Base-by-base conservation (phyloP, 1,140 invertebrate species). In the Bombus fervidus region DNA sequence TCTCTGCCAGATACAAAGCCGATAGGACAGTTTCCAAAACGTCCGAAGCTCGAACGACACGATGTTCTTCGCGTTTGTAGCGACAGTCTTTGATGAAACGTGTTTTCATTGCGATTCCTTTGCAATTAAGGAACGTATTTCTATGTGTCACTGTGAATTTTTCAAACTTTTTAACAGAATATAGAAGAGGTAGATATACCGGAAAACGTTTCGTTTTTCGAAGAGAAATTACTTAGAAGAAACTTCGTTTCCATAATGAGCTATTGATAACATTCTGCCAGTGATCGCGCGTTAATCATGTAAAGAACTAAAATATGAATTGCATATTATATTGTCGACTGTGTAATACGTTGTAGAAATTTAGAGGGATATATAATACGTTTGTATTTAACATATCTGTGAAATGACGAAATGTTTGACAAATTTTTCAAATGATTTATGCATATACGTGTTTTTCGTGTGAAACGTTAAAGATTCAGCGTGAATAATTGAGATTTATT, bases 1-100 rank as follows among this genome's bases (percentile, higher is more conserved):
- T 37, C 66, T 64, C 1, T 37, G 9, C 1, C 53, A 15, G 59
- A 77, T 28, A 43, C 62, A 15, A 25, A 37, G 0, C 1, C 69
- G 66, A 37, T 62, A 31, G n/a, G 53, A 31, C 41, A 10, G 83
- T 72, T 72, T 72, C 25, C 66, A 78, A 78, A 83, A 74, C 64
- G 25, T 43, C 37, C 22, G 28, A 31, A 22, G 13, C 13, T 22
- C 39, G 25, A 79, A 47, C 62, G 41, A 77, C 57, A 25, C 31
- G 10, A 31, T 34, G 15, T 39, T 31, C 39, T 2, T 10, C n/a
- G 47, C 37, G 37, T 31, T 77, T 15, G 9, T 18, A 64, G 39
- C 71, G n/a, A 18, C 6, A 22, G 34, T 3, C 18, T 53, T 8
- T 53, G 47, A 22, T 8, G 18, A 22, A 37, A 37, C 25, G 25